Conservation (phyloP, 2,113 vertebrate genomes). For the Otolemur garnettii region DNA sequence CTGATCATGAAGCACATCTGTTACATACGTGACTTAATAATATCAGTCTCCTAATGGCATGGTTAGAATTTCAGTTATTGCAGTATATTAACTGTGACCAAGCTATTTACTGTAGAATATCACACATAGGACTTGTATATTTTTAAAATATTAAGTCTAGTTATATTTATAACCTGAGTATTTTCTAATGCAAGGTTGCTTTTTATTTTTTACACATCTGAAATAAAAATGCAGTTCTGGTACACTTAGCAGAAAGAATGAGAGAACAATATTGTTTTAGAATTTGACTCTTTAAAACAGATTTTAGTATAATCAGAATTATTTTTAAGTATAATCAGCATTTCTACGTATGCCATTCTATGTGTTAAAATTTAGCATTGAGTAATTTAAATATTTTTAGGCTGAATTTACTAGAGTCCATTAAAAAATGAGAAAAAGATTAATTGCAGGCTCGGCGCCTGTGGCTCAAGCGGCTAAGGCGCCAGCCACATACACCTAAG, state of each 20-base stretch:
- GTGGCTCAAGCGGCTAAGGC: no score
- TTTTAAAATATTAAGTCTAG: no score
- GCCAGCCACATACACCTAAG: no score
- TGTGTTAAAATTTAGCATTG: slow-evolving; percentile 45
- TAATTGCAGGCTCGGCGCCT: no score
- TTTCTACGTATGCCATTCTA: background rate
- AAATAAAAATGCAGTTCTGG: slow-evolving; percentile 44
- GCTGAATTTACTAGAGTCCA: background rate
- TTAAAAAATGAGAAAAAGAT: slow-evolving; percentile 48
- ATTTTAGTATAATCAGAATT: background rate
- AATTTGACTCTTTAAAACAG: background rate
- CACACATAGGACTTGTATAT: no score
- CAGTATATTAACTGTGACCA: no score
- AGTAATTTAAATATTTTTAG: slow-evolving; percentile 59
- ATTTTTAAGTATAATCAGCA: background rate
- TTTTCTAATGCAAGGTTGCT: background rate
- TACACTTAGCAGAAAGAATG: background rate
- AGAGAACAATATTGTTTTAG: slow-evolving; percentile 47
- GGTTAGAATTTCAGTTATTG: no score
- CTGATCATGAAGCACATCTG: no score
- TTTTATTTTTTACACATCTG: slow-evolving; percentile 9
- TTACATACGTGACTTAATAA: no score
- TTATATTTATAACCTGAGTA: no score
- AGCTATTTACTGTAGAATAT: no score
- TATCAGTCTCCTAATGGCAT: no score